Evolutionary conservation across 2,797 vertebrate species (phyloP).

Genomic region (Chiroxiphia lanceolata): DNA sequence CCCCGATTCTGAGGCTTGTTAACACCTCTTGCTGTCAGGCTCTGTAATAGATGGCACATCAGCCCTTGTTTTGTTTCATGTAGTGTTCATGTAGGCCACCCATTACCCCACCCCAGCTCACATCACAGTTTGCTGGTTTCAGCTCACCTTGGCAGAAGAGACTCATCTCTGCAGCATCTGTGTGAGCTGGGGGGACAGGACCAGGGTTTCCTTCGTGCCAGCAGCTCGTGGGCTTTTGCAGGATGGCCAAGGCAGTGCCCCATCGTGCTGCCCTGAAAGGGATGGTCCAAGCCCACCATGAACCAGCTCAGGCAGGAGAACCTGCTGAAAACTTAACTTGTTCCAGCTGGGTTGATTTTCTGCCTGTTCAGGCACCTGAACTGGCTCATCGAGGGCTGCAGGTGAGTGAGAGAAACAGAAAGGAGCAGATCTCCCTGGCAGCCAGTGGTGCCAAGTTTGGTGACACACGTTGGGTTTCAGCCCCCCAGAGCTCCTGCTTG

Average conservation of each 20-base stretch:
- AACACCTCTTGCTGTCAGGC: conserved; percentile 44
- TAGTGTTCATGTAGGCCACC: not conserved
- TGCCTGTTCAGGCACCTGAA: not conserved
- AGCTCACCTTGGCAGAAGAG: not conserved
- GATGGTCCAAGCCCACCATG: not conserved
- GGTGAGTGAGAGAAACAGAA: not conserved
- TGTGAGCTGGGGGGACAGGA: not conserved
- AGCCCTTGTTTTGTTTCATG: not conserved
- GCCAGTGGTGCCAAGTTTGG: not conserved
- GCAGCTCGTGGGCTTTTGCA: not conserved
- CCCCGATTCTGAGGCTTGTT: conserved; percentile 48
- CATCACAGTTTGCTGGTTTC: not conserved
- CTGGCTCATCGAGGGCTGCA: not conserved
- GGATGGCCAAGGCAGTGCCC: not conserved
- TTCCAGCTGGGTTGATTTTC: not conserved
- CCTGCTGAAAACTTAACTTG: not conserved
- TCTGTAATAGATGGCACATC: conserved; percentile 22
- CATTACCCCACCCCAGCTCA: not conserved
- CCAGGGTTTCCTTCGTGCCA: not conserved
- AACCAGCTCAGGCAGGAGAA: not conserved
- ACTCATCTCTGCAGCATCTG: not conserved
- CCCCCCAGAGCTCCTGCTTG: not conserved
- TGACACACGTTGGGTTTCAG: not conserved
- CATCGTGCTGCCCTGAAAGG: not conserved
- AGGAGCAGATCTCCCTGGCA: not conserved